Evolutionary conservation across 2,888 invertebrate species (phyloP).

Genomic region (Drosophila picticornis): DNA sequence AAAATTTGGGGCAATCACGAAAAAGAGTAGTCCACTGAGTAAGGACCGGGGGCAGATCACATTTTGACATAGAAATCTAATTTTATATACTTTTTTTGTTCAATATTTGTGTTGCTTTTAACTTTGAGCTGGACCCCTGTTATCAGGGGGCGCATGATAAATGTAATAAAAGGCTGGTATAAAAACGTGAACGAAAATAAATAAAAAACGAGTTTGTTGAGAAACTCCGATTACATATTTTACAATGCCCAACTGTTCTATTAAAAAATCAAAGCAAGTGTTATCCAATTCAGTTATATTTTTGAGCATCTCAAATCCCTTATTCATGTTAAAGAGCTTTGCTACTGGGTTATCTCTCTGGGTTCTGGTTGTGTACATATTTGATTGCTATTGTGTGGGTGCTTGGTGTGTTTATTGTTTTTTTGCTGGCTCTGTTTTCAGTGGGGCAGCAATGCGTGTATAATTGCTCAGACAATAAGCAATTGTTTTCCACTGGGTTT

Average conservation of each 20-base stretch:
- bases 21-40: slow-evolving; percentile 30
- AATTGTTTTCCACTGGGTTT: slow-evolving; percentile 71
- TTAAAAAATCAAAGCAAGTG: neutral
- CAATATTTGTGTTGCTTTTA: slow-evolving; percentile 47
- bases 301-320: neutral
- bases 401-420: slow-evolving; percentile 11
- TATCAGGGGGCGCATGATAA: neutral
- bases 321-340: neutral
- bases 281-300: neutral
- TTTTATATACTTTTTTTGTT: slow-evolving; percentile 27
- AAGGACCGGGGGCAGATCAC: slow-evolving; percentile 17
- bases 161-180: slow-evolving; percentile 7
- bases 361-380: slow-evolving; percentile 9
- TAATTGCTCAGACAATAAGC: slow-evolving; percentile 80
- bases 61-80: slow-evolving; percentile 54
- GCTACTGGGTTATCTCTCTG: slow-evolving; percentile 11
- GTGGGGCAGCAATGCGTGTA: slow-evolving; percentile 76
- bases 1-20: slow-evolving; percentile 65
- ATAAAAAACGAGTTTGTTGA: neutral
- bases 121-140: slow-evolving; percentile 19
- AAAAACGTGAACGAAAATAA: neutral
- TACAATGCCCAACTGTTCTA: neutral
- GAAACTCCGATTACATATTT: neutral
- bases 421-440: slow-evolving; percentile 22
- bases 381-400: slow-evolving; percentile 2